Percentiles rank a stretch among this genome's conserved stretches.
Evolutionary conservation across 2,888 invertebrate genomes (phyloP).

Genomic region (Acronicta psi): DNA sequence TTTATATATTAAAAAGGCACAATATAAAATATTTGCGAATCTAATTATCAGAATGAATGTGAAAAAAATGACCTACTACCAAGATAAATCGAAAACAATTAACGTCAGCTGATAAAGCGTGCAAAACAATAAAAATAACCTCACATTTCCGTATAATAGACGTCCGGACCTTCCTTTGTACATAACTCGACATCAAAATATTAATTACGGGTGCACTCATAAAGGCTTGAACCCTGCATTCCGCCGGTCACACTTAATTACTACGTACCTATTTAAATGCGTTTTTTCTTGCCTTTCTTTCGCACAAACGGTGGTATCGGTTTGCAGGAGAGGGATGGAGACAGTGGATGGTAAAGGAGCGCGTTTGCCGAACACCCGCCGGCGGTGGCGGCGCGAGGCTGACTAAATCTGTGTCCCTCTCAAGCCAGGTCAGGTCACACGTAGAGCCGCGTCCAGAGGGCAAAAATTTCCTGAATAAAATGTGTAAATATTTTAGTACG

Average conservation of each 20-base stretch:
- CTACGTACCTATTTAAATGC: conserved; percentile 59
- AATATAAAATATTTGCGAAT: neutral
- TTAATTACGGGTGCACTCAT: conserved; percentile 60
- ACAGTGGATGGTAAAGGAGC: conserved; percentile 56
- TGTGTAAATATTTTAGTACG: conserved; percentile 68
- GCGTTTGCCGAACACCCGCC: conserved; percentile 72
- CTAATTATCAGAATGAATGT: neutral
- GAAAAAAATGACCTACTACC: conserved; percentile 6
- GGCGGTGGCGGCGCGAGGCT: conserved; percentile 81
- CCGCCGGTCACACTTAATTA: conserved; percentile 64
- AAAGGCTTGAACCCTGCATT: conserved; percentile 64
- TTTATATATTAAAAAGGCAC: conserved; percentile 19
- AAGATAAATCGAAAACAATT: conserved; percentile 32
- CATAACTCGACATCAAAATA: conserved; percentile 36
- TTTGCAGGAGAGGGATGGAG: conserved; percentile 71
- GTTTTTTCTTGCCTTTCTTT: conserved; percentile 63
- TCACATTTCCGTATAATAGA: conserved; percentile 41
- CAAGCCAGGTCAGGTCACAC: conserved; percentile 85
- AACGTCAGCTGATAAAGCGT: conserved; percentile 49
- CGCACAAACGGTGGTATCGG: conserved; percentile 68
- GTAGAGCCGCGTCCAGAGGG: conserved; percentile 69
- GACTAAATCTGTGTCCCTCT: conserved; percentile 86
- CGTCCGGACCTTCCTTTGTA: conserved; percentile 13
- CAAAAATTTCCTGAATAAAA: conserved; percentile 62
- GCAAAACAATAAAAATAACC: conserved; percentile 55